Base-by-base conservation (phyloP, 2,888 invertebrate genomes). In the Leptinotarsa rubiginosa region DNA sequence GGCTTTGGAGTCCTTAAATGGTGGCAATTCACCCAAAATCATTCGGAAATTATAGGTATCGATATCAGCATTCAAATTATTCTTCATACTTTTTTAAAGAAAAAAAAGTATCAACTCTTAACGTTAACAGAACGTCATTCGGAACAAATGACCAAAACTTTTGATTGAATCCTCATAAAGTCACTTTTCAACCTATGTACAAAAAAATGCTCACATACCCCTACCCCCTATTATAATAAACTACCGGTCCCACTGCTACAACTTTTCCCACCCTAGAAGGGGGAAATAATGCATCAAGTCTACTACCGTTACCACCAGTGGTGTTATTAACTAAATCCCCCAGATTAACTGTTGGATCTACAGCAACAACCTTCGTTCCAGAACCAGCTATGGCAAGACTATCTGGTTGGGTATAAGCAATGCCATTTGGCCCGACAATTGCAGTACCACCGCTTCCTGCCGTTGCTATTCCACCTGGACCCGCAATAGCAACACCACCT, bases 401-500 rank as follows among this genome's bases (percentile, higher is more conserved):
- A 79, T 93, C 91, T 0, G 94, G 93, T 84, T 93, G 93, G 0
- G 94, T 94, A 79, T 93, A 92, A 0, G 94, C 94, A 18, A 93
- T 90, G 0, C 94, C 94, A 54, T 94, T 93, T 0, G 95, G 94
- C 0, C 95, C 94, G 3, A 95, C 94, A 72, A 95, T 93, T 0
- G 95, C 94, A 0, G 94, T 94, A 5, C 95, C 95, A 10, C 94
- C 95, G 83, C 91, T 92, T 16, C 94, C 94, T 1, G 94, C 94
- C 0, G 94, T 94, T 0, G 95, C 95, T 15, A 94, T 92, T 50
- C 94, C 94, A n/a, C 94, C 94, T 0, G 95, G 94, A 0, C 94
- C 94, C 2, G 94, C 95, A 69, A 95, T 94, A 0, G 94, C 94
- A 7, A 95, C 94, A 18, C 95, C 94, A 3, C 95, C 95, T 85